These are phyloP conservation scores for Drosophila cardini DNA, from an alignment of 1,140 invertebrate species.

Conservation along the genomic window DNA sequence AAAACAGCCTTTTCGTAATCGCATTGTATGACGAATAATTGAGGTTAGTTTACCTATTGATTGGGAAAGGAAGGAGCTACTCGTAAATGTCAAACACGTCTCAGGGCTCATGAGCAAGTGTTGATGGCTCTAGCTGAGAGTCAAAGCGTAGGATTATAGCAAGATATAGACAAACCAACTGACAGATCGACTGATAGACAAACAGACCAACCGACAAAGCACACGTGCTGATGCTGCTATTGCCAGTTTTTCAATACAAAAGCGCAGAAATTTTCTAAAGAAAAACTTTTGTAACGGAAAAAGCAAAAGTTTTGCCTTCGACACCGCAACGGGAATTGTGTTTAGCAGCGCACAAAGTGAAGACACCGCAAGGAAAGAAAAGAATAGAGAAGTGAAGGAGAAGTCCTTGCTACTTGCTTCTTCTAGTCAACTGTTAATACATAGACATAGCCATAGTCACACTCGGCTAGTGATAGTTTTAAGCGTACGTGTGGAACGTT, in stretches of 20 bases:
- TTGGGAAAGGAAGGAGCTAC: conserved; percentile 56
- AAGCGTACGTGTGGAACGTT: conserved; percentile 81
- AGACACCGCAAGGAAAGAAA: conserved; percentile 32
- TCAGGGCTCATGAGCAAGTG: conserved; percentile 74
- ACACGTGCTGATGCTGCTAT: conserved; percentile 58
- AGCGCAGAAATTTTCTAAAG: conserved; percentile 80
- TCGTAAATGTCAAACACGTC: conserved; percentile 78
- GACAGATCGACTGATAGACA: conserved; percentile 1
- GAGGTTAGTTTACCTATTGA: conserved; percentile 78
- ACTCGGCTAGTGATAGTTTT: conserved; percentile 81
- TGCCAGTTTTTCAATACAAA: conserved; percentile 70
- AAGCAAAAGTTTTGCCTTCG: conserved; percentile 80
- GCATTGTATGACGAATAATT: conserved; percentile 82
- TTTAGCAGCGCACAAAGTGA: conserved; percentile 65
- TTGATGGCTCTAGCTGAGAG: conserved; percentile 49
- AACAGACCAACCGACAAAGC: conserved; percentile 33
- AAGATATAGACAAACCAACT: conserved; percentile 32
- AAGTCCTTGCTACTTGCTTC: conserved; percentile 58
- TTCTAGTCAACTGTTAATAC: conserved; percentile 72
- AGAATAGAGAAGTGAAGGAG: background rate
- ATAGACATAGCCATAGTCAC: conserved; percentile 77
- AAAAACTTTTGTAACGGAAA: conserved; percentile 82
- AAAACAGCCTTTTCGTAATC: conserved; percentile 56
- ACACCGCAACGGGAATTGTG: conserved; percentile 81
- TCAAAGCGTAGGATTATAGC: conserved; percentile 41